A percentile compares a stretch with the other conserved stretches of the same genome.
phyloP scores from a whole-genome alignment of 1,140 invertebrate species.

The Leptinotarsa defecta region DNA sequence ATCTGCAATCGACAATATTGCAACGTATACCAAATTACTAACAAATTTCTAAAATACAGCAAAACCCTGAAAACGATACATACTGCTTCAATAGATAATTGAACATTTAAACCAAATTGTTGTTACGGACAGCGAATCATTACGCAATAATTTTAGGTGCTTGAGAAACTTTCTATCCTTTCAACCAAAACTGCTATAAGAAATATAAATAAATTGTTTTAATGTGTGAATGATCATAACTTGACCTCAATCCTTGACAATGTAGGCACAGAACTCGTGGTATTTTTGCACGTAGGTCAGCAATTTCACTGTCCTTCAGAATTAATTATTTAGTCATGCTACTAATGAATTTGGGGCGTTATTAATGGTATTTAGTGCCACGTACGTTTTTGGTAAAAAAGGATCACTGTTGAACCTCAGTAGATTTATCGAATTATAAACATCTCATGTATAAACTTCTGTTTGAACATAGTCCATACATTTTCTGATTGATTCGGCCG shows the following conservation, averaged over 20 bases:
- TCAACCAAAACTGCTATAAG: background rate
- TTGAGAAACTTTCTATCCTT: background rate
- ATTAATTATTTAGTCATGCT: background rate
- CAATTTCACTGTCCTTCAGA: background rate
- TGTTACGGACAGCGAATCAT: background rate
- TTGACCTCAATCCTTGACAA: conserved; percentile 6
- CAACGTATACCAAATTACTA: too few species aligned
- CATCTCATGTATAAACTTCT: too few species aligned
- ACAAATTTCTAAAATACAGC: too few species aligned
- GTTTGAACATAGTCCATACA: too few species aligned
- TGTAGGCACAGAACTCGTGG: background rate
- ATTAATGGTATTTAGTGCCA: background rate
- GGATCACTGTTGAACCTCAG: too few species aligned
- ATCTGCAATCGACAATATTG: too few species aligned
- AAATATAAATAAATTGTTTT: background rate
- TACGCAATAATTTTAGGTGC: background rate
- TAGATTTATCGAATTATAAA: too few species aligned
- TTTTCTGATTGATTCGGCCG: too few species aligned
- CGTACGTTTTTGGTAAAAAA: too few species aligned
- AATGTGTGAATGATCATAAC: background rate
- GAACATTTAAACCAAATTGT: background rate
- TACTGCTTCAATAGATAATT: too few species aligned
- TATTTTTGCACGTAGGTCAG: conserved; percentile 5
- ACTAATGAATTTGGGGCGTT: background rate
- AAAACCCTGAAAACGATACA: too few species aligned